phyloP scores from a whole-genome alignment of 1,140 invertebrate genomes.

The Papilio xuthus region DNA sequence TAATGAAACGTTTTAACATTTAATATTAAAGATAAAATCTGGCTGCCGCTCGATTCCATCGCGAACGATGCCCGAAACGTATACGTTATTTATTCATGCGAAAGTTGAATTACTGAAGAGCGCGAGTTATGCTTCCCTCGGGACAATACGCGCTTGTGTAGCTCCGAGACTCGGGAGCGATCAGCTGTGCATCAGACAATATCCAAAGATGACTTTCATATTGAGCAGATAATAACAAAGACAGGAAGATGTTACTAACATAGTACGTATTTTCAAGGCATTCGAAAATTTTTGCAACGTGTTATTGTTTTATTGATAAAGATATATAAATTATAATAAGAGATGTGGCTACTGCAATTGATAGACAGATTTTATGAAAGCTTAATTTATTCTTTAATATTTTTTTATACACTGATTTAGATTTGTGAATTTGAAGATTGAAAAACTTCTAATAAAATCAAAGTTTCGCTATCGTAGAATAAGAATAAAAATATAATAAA shows the following conservation, averaged over 20 bases:
- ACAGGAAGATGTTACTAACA: neutral
- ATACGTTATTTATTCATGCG: conserved; percentile 35
- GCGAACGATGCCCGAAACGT: conserved; percentile 27
- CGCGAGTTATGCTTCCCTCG: neutral
- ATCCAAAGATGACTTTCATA: neutral
- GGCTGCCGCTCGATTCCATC: conserved; percentile 24
- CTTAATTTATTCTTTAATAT: neutral
- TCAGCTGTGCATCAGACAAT: neutral
- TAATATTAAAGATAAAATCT: conserved; percentile 30
- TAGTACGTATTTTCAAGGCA: neutral
- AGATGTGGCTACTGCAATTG: no score
- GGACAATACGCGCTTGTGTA: neutral
- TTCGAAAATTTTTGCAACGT: no score
- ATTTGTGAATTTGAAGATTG: neutral
- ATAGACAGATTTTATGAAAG: neutral
- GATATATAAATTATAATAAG: no score
- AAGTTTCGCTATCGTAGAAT: conserved; percentile 8
- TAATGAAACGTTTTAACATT: conserved; percentile 6
- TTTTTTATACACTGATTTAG: neutral
- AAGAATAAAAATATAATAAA: conserved; percentile 23
- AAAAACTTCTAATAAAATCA: conserved; percentile 22
- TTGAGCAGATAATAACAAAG: neutral
- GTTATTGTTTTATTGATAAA: no score
- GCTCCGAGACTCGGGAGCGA: neutral
- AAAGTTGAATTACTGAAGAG: conserved; percentile 36